Evolutionary conservation across 2,888 invertebrate genomes (phyloP).

Genomic region (Athripsodes cinereus): DNA sequence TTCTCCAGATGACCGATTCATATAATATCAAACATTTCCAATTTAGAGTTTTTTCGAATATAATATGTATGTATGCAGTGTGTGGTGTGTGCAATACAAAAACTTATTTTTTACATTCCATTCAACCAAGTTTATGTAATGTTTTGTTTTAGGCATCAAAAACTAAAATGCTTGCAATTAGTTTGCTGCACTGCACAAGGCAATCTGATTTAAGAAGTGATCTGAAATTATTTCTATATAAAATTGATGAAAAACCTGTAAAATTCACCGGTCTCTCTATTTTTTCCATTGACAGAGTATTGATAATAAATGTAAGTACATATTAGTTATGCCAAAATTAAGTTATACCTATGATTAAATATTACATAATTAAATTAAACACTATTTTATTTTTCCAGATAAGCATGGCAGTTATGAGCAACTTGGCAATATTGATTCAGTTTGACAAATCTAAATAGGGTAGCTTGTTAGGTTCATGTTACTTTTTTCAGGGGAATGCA

Average conservation of each 20-base stretch:
- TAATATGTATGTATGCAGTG: no score
- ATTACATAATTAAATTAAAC: no score
- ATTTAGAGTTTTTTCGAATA: no score
- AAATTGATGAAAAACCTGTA: conserved; percentile 1
- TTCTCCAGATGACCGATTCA: no score
- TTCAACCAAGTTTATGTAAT: no score
- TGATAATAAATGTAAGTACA: conserved; percentile 7
- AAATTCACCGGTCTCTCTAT: conserved; percentile 3
- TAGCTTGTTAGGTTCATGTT: no score
- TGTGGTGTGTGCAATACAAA: no score
- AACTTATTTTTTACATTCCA: no score
- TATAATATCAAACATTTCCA: no score
- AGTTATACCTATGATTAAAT: no score
- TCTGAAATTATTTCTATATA: conserved; percentile 1
- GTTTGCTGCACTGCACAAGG: background rate
- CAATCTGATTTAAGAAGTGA: background rate
- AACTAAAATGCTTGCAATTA: background rate
- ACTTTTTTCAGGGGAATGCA: no score
- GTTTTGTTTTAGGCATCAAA: conserved; percentile 1
- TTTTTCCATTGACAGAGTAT: background rate
- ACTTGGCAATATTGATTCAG: background rate
- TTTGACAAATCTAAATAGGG: background rate
- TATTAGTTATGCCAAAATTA: no score
- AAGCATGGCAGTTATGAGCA: background rate
- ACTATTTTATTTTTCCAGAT: background rate